These are phyloP conservation scores for Charanyca ferruginea DNA, from an alignment of 2,888 invertebrate genomes.

Conservation along the genomic window DNA sequence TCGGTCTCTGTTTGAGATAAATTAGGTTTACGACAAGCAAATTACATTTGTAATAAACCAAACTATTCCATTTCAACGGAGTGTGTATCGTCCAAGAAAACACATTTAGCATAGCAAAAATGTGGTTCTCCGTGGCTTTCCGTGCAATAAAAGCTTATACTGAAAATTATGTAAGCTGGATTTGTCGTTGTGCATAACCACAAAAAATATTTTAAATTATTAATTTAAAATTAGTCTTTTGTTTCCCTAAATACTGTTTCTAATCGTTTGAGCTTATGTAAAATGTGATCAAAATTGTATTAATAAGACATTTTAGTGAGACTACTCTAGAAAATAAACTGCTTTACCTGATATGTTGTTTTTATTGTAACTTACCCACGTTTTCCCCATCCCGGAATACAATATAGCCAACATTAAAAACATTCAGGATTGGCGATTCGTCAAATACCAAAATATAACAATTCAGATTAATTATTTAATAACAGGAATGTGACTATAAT, in stretches of 20 bases:
- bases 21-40: background rate
- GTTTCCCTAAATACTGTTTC: background rate
- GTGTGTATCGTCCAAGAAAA: slow-evolving; percentile 1
- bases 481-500: too few species aligned
- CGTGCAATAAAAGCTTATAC: too few species aligned
- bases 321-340: slow-evolving; percentile 18
- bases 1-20: background rate
- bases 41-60: background rate
- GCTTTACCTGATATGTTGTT: slow-evolving; percentile 6
- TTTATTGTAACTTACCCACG: background rate
- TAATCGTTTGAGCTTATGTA: background rate
- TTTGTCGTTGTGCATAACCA: background rate
- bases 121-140: background rate
- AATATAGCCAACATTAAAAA: too few species aligned
- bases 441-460: background rate
- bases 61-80: background rate
- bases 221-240: background rate
- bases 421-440: background rate
- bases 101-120: slow-evolving; percentile 8
- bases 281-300: background rate
- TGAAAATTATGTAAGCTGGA: background rate
- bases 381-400: background rate
- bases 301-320: background rate
- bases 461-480: background rate
- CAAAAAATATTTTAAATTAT: background rate